phyloP scores from a whole-genome alignment of 30 jellyfish, hydroid and myxozoan genomes.

The Aurelia sp. region DNA sequence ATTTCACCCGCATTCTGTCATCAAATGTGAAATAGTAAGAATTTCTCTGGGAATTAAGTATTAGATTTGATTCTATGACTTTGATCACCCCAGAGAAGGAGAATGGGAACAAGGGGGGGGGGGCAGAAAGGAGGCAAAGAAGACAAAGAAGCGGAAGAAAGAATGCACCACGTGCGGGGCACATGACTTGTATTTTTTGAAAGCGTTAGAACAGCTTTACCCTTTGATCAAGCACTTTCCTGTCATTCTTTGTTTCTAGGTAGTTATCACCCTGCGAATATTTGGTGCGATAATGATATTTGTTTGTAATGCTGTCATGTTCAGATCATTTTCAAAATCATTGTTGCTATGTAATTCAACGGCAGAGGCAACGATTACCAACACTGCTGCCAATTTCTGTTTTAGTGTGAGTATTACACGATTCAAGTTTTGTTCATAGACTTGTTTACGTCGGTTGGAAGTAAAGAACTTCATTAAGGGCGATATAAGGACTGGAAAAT shows the following conservation, averaged over 20 bases:
- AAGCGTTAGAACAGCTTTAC: too few relatives aligned
- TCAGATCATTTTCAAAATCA: slow-evolving; percentile 62
- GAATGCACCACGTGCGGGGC: too few relatives aligned
- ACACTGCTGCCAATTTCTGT: slow-evolving; percentile 70
- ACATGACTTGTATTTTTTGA: too few relatives aligned
- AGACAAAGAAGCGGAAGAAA: too few relatives aligned
- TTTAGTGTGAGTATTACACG: slow-evolving; percentile 38
- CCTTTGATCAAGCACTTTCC: too few relatives aligned
- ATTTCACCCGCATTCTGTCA: background rate
- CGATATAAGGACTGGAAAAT: too few relatives aligned
- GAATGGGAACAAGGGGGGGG: too few relatives aligned
- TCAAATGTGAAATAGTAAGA: slow-evolving; percentile 26
- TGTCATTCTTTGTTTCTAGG: background rate
- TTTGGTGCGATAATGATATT: slow-evolving; percentile 34
- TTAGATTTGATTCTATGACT: too few relatives aligned
- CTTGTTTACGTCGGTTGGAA: too few relatives aligned
- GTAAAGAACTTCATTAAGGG: too few relatives aligned
- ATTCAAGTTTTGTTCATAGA: background rate
- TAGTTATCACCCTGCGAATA: background rate
- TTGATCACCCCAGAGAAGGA: too few relatives aligned
- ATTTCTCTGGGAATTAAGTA: background rate
- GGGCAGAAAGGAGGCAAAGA: too few relatives aligned
- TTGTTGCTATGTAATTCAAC: slow-evolving; percentile 37
- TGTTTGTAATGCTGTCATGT: slow-evolving; percentile 53
- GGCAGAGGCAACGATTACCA: slow-evolving; percentile 63